These are phyloP conservation scores for Eupithecia inturbata DNA, from an alignment of 2,888 invertebrate species.

Conservation along the genomic window DNA sequence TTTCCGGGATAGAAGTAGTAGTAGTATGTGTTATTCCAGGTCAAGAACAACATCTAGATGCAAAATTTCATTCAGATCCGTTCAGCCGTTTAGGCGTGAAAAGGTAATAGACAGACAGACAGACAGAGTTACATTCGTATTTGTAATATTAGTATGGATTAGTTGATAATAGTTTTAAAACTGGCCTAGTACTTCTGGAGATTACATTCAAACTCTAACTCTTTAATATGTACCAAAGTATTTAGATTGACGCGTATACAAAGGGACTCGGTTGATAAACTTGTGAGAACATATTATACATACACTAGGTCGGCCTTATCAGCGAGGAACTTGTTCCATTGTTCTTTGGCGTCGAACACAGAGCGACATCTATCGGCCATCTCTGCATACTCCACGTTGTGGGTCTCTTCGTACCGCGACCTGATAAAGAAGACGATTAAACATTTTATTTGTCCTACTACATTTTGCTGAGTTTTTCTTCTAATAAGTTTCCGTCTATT, in stretches of 20 bases:
- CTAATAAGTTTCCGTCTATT: no score
- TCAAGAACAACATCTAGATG: background rate
- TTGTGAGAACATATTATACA: conserved; percentile 42
- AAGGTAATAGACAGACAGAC: no score
- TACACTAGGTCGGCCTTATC: conserved; percentile 69
- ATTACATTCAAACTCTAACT: background rate
- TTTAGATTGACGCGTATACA: conserved; percentile 21
- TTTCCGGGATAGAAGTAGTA: background rate
- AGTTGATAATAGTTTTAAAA: background rate
- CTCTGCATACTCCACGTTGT: conserved; percentile 52
- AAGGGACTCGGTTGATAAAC: conserved; percentile 22
- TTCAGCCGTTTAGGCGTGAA: background rate
- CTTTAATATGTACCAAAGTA: background rate
- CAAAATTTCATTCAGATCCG: background rate
- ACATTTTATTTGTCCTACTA: background rate
- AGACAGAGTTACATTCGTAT: background rate
- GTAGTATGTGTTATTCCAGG: background rate
- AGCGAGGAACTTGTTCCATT: conserved; percentile 57
- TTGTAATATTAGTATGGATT: background rate
- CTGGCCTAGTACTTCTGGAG: background rate
- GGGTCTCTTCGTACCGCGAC: conserved; percentile 58
- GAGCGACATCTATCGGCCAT: conserved; percentile 67
- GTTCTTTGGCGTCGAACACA: conserved; percentile 63
- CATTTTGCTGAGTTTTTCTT: no score
- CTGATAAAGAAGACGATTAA: conserved; percentile 27